These are phyloP conservation scores for Grus americana DNA, from an alignment of 2,113 vertebrate species.

Conservation along the genomic window DNA sequence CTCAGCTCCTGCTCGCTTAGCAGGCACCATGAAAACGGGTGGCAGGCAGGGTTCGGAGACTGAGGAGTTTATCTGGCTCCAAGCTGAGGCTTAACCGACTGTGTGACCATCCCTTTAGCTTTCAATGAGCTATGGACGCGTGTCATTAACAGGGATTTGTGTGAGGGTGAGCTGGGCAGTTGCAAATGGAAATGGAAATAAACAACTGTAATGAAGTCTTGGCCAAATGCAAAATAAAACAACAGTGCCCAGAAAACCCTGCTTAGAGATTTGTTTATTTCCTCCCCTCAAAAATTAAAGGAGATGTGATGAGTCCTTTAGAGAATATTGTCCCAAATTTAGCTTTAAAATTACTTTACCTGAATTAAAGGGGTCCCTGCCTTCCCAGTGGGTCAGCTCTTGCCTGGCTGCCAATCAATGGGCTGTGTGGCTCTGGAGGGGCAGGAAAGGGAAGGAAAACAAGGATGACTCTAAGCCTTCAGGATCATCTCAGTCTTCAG, in stretches of 20 bases:
- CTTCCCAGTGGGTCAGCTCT: neutral
- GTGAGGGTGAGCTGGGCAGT: neutral
- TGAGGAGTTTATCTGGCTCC: neutral
- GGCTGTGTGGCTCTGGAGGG: neutral
- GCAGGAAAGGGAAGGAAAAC: neutral
- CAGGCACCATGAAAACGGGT: neutral
- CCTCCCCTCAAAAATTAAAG: neutral
- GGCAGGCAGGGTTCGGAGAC: neutral
- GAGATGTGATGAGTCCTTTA: neutral
- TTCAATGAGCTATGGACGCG: neutral
- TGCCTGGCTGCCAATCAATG: neutral
- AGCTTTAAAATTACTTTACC: neutral
- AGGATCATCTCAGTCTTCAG: neutral
- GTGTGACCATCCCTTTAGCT: neutral
- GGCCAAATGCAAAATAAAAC: neutral
- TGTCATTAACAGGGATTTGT: neutral
- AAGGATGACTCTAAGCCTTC: neutral
- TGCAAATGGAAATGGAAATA: conserved; percentile 15
- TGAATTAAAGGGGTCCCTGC: neutral
- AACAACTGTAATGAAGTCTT: neutral
- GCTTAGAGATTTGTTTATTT: neutral
- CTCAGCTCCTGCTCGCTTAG: neutral
- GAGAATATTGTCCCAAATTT: neutral
- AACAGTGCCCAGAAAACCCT: neutral
- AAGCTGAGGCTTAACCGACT: neutral